These are phyloP conservation scores for Desmodus rotundus DNA, from an alignment of 2,113 vertebrate genomes.

Conservation along the genomic window DNA sequence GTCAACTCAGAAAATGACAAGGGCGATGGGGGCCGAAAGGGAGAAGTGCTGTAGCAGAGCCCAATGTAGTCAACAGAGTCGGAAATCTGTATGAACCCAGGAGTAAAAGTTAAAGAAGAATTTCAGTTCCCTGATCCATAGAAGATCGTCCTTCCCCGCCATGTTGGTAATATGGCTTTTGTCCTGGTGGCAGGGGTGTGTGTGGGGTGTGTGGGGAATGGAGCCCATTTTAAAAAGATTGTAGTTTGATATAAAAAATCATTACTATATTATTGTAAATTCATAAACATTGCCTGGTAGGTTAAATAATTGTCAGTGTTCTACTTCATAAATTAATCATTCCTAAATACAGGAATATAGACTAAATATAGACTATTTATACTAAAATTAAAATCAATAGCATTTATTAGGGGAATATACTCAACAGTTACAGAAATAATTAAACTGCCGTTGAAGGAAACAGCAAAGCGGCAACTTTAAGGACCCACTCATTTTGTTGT, in stretches of 20 bases:
- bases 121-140: not conserved
- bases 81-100: not conserved
- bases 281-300: not conserved
- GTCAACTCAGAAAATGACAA: constrained; percentile 30
- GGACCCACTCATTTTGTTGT: not conserved
- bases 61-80: not conserved
- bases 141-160: not conserved
- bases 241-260: not conserved
- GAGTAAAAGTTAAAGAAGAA: not conserved
- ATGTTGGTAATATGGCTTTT: not conserved
- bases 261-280: constrained; percentile 15
- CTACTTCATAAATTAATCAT: constrained; percentile 58
- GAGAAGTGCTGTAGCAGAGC: not conserved
- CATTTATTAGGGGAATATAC: constrained; percentile 44
- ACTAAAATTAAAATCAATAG: constrained; percentile 51
- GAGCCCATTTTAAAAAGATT: not conserved
- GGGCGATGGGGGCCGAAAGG: not conserved
- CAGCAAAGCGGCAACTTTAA: not conserved
- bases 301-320: constrained; percentile 42
- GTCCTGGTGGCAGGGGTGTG: not conserved
- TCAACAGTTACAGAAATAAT: constrained; percentile 47
- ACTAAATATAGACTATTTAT: not conserved
- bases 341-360: constrained; percentile 49
- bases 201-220: fast-evolving
- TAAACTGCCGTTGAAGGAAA: constrained; percentile 34